phyloP scores from a whole-genome alignment of 2,113 vertebrate genomes.

The Bettongia penicillata region DNA sequence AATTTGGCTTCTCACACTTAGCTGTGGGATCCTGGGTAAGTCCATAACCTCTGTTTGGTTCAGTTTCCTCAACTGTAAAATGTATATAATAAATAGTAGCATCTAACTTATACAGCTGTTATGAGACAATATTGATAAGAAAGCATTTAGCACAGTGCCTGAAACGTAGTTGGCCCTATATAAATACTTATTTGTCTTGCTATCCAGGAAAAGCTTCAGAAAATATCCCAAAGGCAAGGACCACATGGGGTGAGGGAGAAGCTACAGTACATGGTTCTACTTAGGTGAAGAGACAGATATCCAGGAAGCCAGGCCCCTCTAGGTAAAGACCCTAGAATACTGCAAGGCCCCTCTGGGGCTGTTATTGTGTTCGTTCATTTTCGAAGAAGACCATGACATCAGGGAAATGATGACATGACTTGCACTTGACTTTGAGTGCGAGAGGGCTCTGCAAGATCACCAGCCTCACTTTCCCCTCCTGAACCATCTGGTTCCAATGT shows the following conservation, averaged over 20 bases:
- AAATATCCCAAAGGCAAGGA: background rate
- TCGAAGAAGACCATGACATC: too few species aligned
- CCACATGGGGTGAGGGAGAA: background rate
- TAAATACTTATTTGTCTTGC: background rate
- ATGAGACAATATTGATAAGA: background rate
- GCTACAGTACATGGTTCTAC: background rate
- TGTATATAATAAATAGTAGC: too few species aligned
- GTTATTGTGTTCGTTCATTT: too few species aligned
- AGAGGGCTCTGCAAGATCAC: too few species aligned
- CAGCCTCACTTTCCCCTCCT: too few species aligned
- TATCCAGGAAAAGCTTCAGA: background rate
- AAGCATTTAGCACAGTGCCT: background rate
- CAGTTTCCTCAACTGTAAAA: too few species aligned
- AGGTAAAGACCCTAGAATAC: background rate
- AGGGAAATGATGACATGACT: too few species aligned
- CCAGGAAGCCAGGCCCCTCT: background rate
- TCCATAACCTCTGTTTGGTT: too few species aligned
- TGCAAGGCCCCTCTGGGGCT: background rate
- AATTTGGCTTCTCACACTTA: too few species aligned
- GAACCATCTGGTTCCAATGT: too few species aligned
- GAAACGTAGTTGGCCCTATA: background rate
- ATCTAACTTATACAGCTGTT: background rate
- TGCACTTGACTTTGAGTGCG: too few species aligned
- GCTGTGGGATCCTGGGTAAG: too few species aligned
- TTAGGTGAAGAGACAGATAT: background rate